Percentiles rank a stretch among this genome's conserved stretches.
These are phyloP conservation scores for Barypeithes pellucidus DNA, from an alignment of 2,888 invertebrate genomes.

Conservation along the genomic window DNA sequence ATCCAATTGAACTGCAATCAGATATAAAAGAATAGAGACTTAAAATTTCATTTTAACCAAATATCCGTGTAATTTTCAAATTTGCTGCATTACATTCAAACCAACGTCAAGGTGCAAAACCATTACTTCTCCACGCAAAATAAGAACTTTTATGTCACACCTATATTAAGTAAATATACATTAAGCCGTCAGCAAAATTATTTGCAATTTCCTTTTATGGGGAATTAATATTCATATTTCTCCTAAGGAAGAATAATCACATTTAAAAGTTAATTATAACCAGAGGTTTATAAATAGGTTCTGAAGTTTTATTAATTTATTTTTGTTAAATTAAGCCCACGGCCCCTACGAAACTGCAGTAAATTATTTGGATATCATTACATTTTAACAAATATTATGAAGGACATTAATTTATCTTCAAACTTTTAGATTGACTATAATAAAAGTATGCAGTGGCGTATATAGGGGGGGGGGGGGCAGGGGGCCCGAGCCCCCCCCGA, in stretches of 20 bases:
- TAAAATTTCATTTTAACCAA: no score
- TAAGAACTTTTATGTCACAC: slow-evolving; percentile 43
- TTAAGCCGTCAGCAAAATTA: slow-evolving; percentile 39
- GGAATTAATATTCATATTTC: slow-evolving; percentile 48
- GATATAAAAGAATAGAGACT: no score
- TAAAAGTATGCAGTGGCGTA: no score
- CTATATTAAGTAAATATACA: slow-evolving; percentile 48
- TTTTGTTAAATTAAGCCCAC: neutral
- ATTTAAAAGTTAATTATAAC: slow-evolving; percentile 43
- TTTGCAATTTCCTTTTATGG: slow-evolving; percentile 42
- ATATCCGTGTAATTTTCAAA: no score
- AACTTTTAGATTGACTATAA: no score
- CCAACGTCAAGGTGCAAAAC: slow-evolving; percentile 2
- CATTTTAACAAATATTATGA: no score
- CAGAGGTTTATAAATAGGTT: slow-evolving; percentile 24
- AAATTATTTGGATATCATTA: no score
- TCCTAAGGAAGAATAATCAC: slow-evolving; percentile 31
- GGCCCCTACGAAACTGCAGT: no score
- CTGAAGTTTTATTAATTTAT: slow-evolving; percentile 22
- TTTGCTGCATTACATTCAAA: neutral
- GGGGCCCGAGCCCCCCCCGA: no score
- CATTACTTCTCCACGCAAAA: slow-evolving; percentile 32
- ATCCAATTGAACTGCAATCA: no score
- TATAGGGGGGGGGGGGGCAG: no score
- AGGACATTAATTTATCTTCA: no score